Evolutionary conservation across 2,888 invertebrate species (phyloP).

Genomic region (Idaea biselata): DNA sequence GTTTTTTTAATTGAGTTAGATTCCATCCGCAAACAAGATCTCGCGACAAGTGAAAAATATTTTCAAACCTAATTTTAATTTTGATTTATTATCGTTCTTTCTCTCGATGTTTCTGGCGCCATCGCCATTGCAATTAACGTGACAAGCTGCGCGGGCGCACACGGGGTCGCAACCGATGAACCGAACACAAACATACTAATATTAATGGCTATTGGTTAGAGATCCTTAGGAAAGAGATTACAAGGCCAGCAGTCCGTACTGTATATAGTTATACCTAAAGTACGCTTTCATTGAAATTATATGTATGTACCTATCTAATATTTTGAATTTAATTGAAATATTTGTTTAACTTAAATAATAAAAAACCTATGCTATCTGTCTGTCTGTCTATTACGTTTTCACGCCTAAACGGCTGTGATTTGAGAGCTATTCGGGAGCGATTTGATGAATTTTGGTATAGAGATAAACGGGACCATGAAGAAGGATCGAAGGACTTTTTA

Average conservation of each 20-base stretch:
- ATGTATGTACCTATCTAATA: too few species aligned
- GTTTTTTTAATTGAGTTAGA: background rate
- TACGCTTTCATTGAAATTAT: too few species aligned
- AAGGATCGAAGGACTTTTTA: too few species aligned
- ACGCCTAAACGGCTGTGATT: too few species aligned
- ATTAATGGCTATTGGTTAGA: conserved; percentile 22
- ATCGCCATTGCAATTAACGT: conserved; percentile 15
- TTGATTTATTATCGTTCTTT: background rate
- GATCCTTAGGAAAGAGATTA: conserved; percentile 8
- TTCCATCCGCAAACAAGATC: background rate
- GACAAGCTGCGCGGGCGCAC: conserved; percentile 12
- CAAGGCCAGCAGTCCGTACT: background rate
- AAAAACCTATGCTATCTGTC: too few species aligned
- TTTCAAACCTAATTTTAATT: background rate
- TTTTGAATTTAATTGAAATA: too few species aligned
- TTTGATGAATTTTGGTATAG: too few species aligned
- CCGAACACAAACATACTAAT: conserved; percentile 25
- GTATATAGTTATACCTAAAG: too few species aligned
- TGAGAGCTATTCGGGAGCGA: too few species aligned
- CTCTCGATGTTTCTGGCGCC: background rate
- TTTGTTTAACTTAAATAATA: too few species aligned
- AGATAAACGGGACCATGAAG: too few species aligned
- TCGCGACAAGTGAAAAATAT: background rate
- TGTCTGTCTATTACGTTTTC: too few species aligned
- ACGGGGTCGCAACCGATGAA: conserved; percentile 21